Base-by-base conservation (phyloP, 92 coral and sea anemone genomes). In the Phenganax marumi region DNA sequence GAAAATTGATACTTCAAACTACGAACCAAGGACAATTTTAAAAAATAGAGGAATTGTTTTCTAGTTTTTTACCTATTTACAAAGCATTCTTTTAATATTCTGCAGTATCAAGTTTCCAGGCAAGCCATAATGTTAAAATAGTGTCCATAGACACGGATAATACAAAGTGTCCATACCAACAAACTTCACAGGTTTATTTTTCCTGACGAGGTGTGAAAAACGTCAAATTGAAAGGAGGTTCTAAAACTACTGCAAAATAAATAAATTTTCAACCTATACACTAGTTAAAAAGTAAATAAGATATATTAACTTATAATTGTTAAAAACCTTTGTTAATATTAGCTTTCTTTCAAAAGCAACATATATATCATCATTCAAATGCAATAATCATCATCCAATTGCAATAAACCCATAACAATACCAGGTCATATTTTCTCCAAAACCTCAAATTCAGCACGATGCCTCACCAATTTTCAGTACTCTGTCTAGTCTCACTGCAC, bases 211-310 rank as follows among this genome's bases (percentile, higher is more conserved):
- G 72, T 9, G 43, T 33, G 19, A n/a, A 66, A 11, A 66, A 66
- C 50, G 3, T 66, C 68, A 62, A 62, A 62, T 62, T 33, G 43
- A 33, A 33, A 33, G 2, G 68, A 19, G 12, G 18, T 18, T 62
- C 22, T 62, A 62, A 62, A 33, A 62, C 68, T 62, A 62, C 39
- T 62, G 68, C 43, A 66, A 25, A 66, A 66, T 66, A 66, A 66
- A 66, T 66, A 66, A 66, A 25, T 66, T 66, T 33, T 66, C 26
- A 66, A 66, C 48, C 72, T 66, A 66, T 66, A 66, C 9, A 66
- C 72, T 66, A 66, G 72, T 66, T 66, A 66, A 66, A 66, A 66
- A 66, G 49, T n/a, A 66, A 66, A 66, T 66, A 66, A 18, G 70
- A 64, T 64, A 64, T 64, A 64, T 64, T 64, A 64, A 8, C 70